phyloP scores from a whole-genome alignment of 1,140 invertebrate genomes.

The Drosophila trapezifrons region DNA sequence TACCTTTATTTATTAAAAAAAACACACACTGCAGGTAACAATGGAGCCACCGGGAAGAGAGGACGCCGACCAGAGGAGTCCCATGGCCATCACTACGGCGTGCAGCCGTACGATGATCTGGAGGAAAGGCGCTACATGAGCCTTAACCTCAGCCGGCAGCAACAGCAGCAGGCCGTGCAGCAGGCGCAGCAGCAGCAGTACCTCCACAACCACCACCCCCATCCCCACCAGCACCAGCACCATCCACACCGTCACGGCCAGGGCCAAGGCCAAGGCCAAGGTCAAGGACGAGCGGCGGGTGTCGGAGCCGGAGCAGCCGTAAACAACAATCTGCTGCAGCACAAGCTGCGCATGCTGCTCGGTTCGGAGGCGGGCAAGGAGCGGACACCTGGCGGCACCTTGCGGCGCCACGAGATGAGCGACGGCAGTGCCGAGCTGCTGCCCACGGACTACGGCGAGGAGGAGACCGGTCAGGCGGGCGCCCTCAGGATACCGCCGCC shows the following conservation, averaged over 20 bases:
- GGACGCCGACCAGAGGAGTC: slow-evolving; percentile 62
- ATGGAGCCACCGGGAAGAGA: slow-evolving; percentile 41
- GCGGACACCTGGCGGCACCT: slow-evolving; percentile 21
- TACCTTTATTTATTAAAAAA: background rate
- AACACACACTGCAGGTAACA: background rate
- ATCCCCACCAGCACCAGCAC: slow-evolving; percentile 37
- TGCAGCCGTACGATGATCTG: slow-evolving; percentile 54
- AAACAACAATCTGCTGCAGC: slow-evolving; percentile 89
- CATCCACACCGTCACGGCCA: slow-evolving; percentile 52
- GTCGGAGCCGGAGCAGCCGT: slow-evolving; percentile 38
- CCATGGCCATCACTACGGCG: slow-evolving; percentile 46
- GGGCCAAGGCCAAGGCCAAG: slow-evolving; percentile 72
- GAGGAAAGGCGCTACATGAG: slow-evolving; percentile 79
- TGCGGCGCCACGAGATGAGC: slow-evolving; percentile 58
- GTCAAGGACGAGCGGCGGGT: slow-evolving; percentile 53
- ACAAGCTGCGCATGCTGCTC: slow-evolving; percentile 90
- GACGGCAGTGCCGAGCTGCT: slow-evolving; percentile 48
- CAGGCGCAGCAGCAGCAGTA: slow-evolving; percentile 62
- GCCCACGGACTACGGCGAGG: slow-evolving; percentile 60
- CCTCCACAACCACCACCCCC: slow-evolving; percentile 81
- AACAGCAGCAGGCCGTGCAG: slow-evolving; percentile 42
- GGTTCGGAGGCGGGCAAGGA: slow-evolving; percentile 86
- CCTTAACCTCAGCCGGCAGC: slow-evolving; percentile 63
- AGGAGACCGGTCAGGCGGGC: slow-evolving; percentile 54
- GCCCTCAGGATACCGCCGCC: slow-evolving; percentile 79